phyloP scores from a whole-genome alignment of 1,140 invertebrate genomes.

The Mizuhopecten yessoensis region DNA sequence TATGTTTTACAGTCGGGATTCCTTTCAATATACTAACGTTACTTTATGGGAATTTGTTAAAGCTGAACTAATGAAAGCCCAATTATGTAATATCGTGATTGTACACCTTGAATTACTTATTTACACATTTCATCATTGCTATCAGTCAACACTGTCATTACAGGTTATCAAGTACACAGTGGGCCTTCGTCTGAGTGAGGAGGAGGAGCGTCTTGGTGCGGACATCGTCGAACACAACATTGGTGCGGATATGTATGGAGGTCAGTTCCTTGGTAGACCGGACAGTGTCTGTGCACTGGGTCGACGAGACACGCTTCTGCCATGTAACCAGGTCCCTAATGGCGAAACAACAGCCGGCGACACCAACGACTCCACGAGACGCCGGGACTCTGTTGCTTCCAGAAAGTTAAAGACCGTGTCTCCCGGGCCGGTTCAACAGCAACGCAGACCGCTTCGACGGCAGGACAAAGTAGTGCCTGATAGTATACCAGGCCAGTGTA shows the following conservation, averaged over 20 bases:
- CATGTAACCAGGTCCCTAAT: background rate
- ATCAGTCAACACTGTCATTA: too few species aligned
- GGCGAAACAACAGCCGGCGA: background rate
- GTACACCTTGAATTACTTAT: too few species aligned
- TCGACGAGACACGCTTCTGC: background rate
- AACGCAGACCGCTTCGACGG: background rate
- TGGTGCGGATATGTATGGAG: background rate
- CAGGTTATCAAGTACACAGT: slow-evolving; percentile 77
- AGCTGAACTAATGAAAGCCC: too few species aligned
- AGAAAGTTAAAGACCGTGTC: background rate
- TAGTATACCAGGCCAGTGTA: background rate
- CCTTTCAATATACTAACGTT: too few species aligned
- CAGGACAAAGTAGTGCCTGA: background rate
- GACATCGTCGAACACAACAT: slow-evolving; percentile 79
- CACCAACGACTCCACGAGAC: background rate
- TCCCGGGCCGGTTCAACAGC: background rate
- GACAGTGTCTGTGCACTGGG: background rate
- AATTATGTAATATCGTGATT: too few species aligned
- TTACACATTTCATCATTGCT: too few species aligned
- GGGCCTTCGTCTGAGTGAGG: slow-evolving; percentile 76
- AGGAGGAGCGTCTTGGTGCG: slow-evolving; percentile 80
- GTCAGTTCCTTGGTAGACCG: background rate
- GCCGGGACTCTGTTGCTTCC: background rate
- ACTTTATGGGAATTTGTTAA: too few species aligned
- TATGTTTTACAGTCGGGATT: too few species aligned